Percentiles rank a stretch among this genome's conserved stretches.
These are phyloP conservation scores for Siniperca obscura DNA, from an alignment of 2,797 vertebrate species.

Conservation along the genomic window DNA sequence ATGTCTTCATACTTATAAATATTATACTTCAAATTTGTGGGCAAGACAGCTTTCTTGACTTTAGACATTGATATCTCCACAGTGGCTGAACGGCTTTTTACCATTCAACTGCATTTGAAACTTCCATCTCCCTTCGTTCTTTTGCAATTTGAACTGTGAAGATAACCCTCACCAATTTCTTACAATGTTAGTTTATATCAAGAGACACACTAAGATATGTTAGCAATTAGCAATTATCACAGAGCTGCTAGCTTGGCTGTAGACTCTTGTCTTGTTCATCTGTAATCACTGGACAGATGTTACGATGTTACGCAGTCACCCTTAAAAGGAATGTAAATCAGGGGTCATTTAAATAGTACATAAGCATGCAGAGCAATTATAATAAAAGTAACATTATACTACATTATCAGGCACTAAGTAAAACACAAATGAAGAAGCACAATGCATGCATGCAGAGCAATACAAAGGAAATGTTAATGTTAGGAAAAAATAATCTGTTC, in stretches of 20 bases:
- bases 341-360: not conserved
- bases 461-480: not conserved
- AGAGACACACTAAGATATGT: not conserved
- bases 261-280: not conserved
- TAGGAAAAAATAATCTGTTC: not conserved
- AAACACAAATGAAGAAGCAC: not conserved
- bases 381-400: not conserved
- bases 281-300: not conserved
- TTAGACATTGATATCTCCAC: too few species aligned
- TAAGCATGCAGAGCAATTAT: not conserved
- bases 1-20: too few species aligned
- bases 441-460: not conserved
- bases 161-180: too few species aligned
- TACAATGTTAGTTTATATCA: too few species aligned
- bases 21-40: too few species aligned
- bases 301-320: not conserved
- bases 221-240: not conserved
- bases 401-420: not conserved
- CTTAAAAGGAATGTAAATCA: not conserved
- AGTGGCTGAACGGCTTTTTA: too few species aligned
- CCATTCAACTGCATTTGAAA: too few species aligned
- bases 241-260: not conserved
- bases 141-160: too few species aligned
- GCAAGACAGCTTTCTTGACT: too few species aligned
- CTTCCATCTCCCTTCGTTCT: too few species aligned